Base-by-base conservation (phyloP, 2,797 vertebrate species). In the Argya squamiceps region DNA sequence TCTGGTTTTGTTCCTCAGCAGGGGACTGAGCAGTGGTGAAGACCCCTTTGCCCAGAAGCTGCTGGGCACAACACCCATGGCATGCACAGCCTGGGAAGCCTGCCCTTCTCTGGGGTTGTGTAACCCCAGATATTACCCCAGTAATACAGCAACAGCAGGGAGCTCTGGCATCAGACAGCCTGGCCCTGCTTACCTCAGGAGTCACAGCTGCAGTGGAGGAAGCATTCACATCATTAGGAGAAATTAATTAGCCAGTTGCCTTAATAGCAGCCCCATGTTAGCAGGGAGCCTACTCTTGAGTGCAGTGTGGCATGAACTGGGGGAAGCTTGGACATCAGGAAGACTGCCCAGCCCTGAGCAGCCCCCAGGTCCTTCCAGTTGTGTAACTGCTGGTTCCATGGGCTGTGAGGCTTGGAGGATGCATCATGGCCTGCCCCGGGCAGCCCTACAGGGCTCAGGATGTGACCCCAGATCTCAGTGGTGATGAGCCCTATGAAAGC, bases 161-260 rank as follows among this genome's bases (percentile, higher is more conserved):
- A 93, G 37, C 32, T 88, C 89, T 91, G 85, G 62, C 89, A 92
- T 90, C 88, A 94, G 84, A 65, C 55, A 67, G 81, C 63, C 55
- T 23, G 12, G 82, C 39, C 39, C 44, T 85, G 80, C 84, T 75
- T 88, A 95, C 60, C 59, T 89, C 36, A 10, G 46, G 73, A 93
- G 89, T 75, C 89, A 78, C 92, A 96, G 89, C 85, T 96, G 92
- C 91, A 84, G 55, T 19, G 13, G 39, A 94, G 44, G 63, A 94
- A 95, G 32, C 58, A 43, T 27, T 86, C 65, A 32, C 4, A 4
- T 91, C 47, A 56, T 95, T 92, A 95, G 32, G 34, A 82, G 69
- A 94, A 96, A 94, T 85, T 92, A 80, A 94, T 88, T 91, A 91
- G 69, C 58, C 50, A 41, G 58, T 88, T 92, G 77, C 90, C 55